phyloP scores from a whole-genome alignment of 2,888 invertebrate species.

The Falcaria lacertinaria region DNA sequence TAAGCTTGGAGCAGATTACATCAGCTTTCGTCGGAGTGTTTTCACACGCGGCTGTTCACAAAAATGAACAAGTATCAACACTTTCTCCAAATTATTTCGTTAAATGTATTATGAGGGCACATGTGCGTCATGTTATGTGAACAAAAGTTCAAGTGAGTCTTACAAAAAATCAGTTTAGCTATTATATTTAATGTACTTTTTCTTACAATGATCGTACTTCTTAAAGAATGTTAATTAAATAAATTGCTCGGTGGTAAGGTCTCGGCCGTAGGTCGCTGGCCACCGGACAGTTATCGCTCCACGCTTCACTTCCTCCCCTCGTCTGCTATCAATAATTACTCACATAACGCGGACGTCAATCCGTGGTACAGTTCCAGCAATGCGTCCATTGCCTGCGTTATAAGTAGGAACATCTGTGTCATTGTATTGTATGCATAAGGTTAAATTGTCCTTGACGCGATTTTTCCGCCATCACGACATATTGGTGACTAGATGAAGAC shows the following conservation, averaged over 20 bases:
- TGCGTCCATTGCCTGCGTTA: neutral
- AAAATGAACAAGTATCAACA: constrained; percentile 27
- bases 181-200: too few species aligned
- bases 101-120: constrained; percentile 25
- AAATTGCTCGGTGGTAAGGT: constrained; percentile 16
- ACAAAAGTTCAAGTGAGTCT: too few species aligned
- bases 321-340: constrained; percentile 37
- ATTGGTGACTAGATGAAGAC: constrained; percentile 26
- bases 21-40: constrained; percentile 13
- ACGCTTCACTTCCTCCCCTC: constrained; percentile 61
- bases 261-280: constrained; percentile 31
- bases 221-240: too few species aligned
- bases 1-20: constrained; percentile 12
- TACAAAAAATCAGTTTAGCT: too few species aligned
- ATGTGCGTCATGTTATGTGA: too few species aligned
- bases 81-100: constrained; percentile 34
- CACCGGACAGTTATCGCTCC: constrained; percentile 38
- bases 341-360: constrained; percentile 21
- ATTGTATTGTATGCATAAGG: neutral
- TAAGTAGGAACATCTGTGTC: neutral
- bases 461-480: constrained; percentile 14
- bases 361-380: constrained; percentile 20
- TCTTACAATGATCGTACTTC: too few species aligned
- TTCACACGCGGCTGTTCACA: constrained; percentile 22
- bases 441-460: neutral